Evolutionary conservation across 2,113 vertebrate genomes (phyloP).

Genomic region (Tamias sibiricus): DNA sequence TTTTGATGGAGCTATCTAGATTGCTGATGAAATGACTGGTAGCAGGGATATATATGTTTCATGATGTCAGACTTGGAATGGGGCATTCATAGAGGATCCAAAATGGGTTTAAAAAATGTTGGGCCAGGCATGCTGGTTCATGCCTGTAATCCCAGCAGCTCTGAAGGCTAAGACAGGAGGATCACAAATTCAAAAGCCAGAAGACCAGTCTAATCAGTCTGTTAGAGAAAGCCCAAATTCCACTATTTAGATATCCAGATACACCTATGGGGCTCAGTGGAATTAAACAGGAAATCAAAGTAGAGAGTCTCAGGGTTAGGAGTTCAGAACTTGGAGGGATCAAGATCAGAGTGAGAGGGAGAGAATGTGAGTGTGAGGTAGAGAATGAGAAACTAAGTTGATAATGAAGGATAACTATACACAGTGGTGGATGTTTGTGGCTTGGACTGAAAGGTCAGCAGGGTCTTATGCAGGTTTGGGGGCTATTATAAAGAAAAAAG

Average conservation of each 20-base stretch:
- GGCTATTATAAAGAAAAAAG: constrained; percentile 23
- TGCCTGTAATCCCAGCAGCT: too few relatives aligned
- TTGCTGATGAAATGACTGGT: constrained; percentile 12
- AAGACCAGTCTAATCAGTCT: background rate
- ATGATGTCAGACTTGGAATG: background rate
- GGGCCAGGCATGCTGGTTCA: too few relatives aligned
- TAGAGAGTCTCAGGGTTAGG: background rate
- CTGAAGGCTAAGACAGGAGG: too few relatives aligned
- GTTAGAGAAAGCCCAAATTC: background rate
- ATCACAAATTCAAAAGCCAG: too few relatives aligned
- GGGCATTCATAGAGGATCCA: background rate
- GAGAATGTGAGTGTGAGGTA: background rate
- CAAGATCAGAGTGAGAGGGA: background rate
- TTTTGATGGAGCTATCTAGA: background rate
- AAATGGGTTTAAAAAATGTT: background rate
- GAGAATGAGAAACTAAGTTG: background rate
- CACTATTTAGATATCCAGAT: background rate
- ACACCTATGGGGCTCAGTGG: background rate
- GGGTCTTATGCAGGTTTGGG: background rate
- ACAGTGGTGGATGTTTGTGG: background rate
- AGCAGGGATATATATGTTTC: background rate
- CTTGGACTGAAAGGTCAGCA: background rate
- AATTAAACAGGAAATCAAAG: background rate
- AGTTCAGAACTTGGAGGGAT: constrained; percentile 28
- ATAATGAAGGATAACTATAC: background rate